A percentile compares a stretch with the other conserved stretches of the same genome.
phyloP scores from a whole-genome alignment of 1,140 invertebrate genomes.

The Drosophila arizonae region DNA sequence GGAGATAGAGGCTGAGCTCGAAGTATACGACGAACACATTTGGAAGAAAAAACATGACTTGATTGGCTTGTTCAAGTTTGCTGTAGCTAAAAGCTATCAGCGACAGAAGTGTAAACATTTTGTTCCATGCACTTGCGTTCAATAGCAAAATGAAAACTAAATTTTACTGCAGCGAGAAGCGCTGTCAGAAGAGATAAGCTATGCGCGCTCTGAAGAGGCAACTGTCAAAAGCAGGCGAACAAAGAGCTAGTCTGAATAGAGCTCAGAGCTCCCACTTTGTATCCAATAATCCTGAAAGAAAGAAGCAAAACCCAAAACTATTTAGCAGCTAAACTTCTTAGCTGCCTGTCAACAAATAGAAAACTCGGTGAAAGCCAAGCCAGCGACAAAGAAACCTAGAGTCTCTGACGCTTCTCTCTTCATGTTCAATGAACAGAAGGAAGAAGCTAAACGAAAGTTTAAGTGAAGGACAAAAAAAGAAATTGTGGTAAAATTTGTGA shows the following conservation, averaged over 20 bases:
- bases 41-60: neutral
- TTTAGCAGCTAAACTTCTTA: too few relatives aligned
- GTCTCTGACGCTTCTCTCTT: neutral
- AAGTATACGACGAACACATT: neutral
- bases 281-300: neutral
- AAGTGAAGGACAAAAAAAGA: too few relatives aligned
- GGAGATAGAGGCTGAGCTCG: too few relatives aligned
- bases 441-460: neutral
- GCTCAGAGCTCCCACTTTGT: neutral
- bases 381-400: neutral
- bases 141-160: neutral
- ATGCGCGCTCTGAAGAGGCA: neutral
- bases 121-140: neutral
- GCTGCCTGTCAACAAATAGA: neutral
- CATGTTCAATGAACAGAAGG: neutral
- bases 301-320: neutral
- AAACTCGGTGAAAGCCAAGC: neutral
- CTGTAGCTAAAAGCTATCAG: neutral
- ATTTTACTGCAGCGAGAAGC: constrained; percentile 1
- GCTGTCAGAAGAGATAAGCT: neutral
- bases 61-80: constrained; percentile 3
- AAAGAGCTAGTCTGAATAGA: too few relatives aligned
- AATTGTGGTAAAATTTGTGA: too few relatives aligned
- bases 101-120: neutral
- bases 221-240: too few relatives aligned